phyloP scores from a whole-genome alignment of 2,797 vertebrate genomes.

The Pseudomugil tenellus region DNA sequence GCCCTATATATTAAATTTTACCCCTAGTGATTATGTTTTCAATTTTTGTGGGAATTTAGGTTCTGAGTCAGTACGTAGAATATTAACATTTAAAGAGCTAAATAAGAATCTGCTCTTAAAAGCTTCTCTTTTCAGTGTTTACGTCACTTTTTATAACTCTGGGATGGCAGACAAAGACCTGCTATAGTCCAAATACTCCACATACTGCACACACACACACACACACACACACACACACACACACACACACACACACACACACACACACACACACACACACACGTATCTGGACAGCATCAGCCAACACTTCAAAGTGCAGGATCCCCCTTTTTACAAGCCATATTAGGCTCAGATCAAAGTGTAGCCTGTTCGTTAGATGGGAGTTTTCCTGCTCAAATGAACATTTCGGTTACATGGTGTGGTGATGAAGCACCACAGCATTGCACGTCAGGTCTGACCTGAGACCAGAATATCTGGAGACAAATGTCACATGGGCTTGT shows the following conservation, averaged over 20 bases:
- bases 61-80: neutral
- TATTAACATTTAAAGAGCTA: neutral
- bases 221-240: conserved; percentile 38
- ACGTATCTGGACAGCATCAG: conserved; percentile 78
- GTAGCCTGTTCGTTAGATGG: conserved; percentile 57
- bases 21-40: neutral
- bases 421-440: conserved; percentile 49
- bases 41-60: neutral
- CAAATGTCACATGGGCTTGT: conserved; percentile 18
- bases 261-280: too few relatives aligned
- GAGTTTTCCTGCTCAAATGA: conserved; percentile 54
- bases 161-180: conserved; percentile 65
- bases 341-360: conserved; percentile 83
- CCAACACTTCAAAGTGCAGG: conserved; percentile 80
- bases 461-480: conserved; percentile 21
- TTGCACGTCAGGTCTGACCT: conserved; percentile 29
- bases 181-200: conserved; percentile 27
- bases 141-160: conserved; percentile 79
- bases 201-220: conserved; percentile 20
- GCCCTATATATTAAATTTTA: too few relatives aligned
- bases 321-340: conserved; percentile 78
- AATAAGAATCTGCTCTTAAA: conserved; percentile 2
- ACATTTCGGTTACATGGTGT: conserved; percentile 52
- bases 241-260: conserved; percentile 3
- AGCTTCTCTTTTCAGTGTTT: conserved; percentile 61